phyloP scores from a whole-genome alignment of 2,113 vertebrate genomes.

The Nesogale talazaci region DNA sequence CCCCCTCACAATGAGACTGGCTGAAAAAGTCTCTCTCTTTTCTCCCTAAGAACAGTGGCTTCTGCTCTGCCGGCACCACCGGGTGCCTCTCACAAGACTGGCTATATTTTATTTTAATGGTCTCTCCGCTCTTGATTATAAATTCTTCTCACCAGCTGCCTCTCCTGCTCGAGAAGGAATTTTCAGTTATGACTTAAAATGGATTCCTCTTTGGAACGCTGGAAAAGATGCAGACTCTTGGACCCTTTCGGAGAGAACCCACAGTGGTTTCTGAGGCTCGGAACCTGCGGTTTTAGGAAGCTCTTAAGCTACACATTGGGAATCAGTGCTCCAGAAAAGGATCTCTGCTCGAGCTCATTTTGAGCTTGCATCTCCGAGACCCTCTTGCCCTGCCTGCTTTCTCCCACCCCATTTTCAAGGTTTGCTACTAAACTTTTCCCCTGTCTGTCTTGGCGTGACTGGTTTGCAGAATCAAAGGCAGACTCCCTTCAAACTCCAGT shows the following conservation, averaged over 20 bases:
- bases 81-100: background rate
- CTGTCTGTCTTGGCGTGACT: background rate
- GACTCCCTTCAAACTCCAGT: background rate
- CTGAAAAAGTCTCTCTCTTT: background rate
- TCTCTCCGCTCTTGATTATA: background rate
- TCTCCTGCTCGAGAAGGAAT: background rate
- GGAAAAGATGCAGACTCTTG: background rate
- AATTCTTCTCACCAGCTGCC: background rate
- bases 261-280: background rate
- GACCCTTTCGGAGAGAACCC: background rate
- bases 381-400: background rate
- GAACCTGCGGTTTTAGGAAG: background rate
- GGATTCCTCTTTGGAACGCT: background rate
- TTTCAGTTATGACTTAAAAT: background rate
- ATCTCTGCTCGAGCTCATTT: background rate
- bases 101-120: background rate
- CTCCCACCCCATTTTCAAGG: background rate
- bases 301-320: background rate
- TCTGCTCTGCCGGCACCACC: background rate
- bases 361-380: background rate
- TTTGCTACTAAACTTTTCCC: background rate
- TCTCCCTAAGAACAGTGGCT: background rate
- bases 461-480: background rate
- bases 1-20: background rate
- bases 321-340: background rate